Evolutionary conservation across 1,140 invertebrate genomes (phyloP).

Genomic region (Drosophila dunni): DNA sequence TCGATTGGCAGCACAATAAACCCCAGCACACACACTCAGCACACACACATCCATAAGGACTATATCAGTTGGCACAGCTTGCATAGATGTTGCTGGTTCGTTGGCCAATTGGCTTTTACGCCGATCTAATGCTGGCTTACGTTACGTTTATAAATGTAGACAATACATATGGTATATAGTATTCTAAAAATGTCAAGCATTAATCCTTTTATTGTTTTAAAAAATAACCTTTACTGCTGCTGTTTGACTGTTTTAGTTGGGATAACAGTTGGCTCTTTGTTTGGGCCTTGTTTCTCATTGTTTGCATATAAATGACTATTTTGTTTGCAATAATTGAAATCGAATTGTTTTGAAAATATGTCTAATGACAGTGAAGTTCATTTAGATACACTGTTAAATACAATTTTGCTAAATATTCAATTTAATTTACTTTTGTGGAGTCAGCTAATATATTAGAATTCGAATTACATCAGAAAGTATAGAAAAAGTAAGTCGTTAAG

Average conservation of each 20-base stretch:
- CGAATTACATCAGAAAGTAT: no score
- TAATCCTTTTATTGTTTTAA: slow-evolving; percentile 35
- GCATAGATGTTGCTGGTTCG: slow-evolving; percentile 27
- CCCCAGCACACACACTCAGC: background rate
- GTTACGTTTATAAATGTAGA: slow-evolving; percentile 5
- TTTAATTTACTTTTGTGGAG: no score
- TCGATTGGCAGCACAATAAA: slow-evolving; percentile 58
- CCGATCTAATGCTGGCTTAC: slow-evolving; percentile 46
- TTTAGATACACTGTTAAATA: no score
- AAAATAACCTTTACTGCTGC: background rate
- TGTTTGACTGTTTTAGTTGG: no score
- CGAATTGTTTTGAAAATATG: no score
- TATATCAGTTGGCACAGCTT: slow-evolving; percentile 7
- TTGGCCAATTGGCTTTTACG: slow-evolving; percentile 57
- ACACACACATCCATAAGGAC: background rate
- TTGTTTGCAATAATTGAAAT: no score
- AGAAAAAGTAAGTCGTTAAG: no score
- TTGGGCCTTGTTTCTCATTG: background rate
- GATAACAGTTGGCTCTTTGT: background rate
- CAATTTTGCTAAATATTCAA: no score
- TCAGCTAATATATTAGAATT: no score
- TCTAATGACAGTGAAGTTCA: no score
- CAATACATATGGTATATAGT: slow-evolving; percentile 37
- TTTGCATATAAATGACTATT: background rate
- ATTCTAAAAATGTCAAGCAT: slow-evolving; percentile 56